Conservation (phyloP, 2,113 vertebrate species). For the Toxotes jaculatrix region DNA sequence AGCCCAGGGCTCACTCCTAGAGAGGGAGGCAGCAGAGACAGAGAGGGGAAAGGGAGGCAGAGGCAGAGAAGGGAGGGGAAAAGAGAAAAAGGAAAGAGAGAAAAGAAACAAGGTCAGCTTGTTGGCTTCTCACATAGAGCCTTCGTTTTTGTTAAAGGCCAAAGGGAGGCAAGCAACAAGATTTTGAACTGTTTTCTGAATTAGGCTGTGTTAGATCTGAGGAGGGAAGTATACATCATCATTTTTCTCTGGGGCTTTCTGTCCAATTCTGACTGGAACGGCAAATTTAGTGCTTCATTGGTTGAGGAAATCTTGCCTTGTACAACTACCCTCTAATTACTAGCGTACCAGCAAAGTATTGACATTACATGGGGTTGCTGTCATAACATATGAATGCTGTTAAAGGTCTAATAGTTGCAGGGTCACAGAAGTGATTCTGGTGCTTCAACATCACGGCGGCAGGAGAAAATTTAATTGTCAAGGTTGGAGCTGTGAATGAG, state of each 20-base stretch:
- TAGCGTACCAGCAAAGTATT: conserved; percentile 62
- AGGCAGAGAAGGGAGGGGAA: background rate
- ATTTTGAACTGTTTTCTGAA: conserved; percentile 62
- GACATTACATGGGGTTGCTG: conserved; percentile 65
- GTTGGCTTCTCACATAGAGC: conserved; percentile 27
- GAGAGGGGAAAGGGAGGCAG: conserved; percentile 6
- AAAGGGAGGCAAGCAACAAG: conserved; percentile 48
- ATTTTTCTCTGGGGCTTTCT: conserved; percentile 60
- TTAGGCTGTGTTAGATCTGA: conserved; percentile 58
- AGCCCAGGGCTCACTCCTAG: conserved; percentile 89
- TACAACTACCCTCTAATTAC: conserved; percentile 76
- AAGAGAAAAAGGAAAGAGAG: conserved; percentile 14
- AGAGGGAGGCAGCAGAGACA: conserved; percentile 58
- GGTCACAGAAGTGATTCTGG: conserved; percentile 18
- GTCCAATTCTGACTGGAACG: conserved; percentile 57
- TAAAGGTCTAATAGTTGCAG: conserved; percentile 51
- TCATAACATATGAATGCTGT: conserved; percentile 64
- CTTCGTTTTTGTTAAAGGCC: conserved; percentile 52
- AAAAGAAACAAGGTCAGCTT: conserved; percentile 55
- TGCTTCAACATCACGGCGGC: conserved; percentile 37
- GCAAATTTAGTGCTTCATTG: conserved; percentile 76
- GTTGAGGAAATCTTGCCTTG: conserved; percentile 71
- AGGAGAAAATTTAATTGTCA: conserved; percentile 31
- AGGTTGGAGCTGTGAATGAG: conserved; percentile 15
- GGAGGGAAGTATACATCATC: conserved; percentile 58